These are phyloP conservation scores for Thalassarche chlororhynchos DNA, from an alignment of 2,113 vertebrate species.

Conservation along the genomic window DNA sequence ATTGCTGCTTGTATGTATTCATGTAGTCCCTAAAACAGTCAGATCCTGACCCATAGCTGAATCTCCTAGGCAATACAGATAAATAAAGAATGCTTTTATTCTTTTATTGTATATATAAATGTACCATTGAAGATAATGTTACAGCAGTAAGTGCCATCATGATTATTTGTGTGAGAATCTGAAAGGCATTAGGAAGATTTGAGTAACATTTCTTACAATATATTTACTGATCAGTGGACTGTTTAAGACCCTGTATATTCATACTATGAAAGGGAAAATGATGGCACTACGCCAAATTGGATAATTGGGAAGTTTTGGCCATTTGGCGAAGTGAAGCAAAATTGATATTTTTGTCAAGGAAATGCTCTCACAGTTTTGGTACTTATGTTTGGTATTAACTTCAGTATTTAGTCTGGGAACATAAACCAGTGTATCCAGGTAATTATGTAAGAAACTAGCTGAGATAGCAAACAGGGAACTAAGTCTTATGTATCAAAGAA, in stretches of 20 bases:
- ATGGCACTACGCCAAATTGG: not conserved
- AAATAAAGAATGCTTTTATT: not conserved
- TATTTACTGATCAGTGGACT: not conserved
- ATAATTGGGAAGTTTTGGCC: not conserved
- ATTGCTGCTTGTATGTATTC: not conserved
- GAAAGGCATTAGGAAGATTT: not conserved
- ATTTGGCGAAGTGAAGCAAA: not conserved
- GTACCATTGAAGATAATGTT: not conserved
- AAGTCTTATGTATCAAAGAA: not conserved
- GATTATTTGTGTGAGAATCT: not conserved
- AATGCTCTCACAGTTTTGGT: not conserved
- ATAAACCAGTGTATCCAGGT: not conserved
- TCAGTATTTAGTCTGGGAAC: not conserved
- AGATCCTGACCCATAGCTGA: not conserved
- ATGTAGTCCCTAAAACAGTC: not conserved
- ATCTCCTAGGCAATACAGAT: not conserved
- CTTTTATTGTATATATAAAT: not conserved
- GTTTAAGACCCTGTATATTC: not conserved
- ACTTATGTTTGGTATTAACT: not conserved
- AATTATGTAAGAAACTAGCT: conserved; percentile 13
- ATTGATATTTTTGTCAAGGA: conserved; percentile 11
- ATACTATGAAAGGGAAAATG: not conserved
- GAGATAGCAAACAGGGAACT: not conserved
- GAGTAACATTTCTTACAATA: not conserved
- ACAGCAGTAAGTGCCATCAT: not conserved